Evolutionary conservation across 2,888 invertebrate species (phyloP).

Genomic region (Odontocerum albicorne): DNA sequence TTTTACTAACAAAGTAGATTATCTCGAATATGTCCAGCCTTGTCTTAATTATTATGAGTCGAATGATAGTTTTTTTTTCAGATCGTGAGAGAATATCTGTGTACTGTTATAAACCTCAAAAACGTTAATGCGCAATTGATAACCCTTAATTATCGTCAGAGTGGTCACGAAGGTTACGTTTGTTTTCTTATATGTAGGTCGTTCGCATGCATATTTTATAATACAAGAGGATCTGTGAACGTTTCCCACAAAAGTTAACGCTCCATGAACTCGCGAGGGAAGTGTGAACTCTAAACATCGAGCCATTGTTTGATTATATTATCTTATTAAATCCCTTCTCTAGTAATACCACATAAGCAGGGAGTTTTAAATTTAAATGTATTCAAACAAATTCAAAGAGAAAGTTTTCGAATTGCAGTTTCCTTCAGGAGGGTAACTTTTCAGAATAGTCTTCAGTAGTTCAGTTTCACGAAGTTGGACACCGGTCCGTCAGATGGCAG

Average conservation of each 20-base stretch:
- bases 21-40: not conserved
- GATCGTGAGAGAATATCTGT: not conserved
- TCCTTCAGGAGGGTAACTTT: not conserved
- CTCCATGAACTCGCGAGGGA: no score
- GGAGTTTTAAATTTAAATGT: no score
- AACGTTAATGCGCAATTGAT: not conserved
- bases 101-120: not conserved
- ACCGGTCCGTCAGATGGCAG: slow-evolving; percentile 14
- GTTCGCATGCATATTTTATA: not conserved
- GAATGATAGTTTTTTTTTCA: not conserved
- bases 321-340: no score
- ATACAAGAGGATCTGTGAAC: not conserved
- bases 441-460: not conserved
- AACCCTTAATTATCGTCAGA: no score
- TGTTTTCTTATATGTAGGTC: not conserved
- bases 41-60: not conserved
- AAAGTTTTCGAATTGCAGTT: not conserved
- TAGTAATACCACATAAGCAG: no score
- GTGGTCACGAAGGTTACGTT: not conserved
- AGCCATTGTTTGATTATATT: no score
- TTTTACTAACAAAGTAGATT: not conserved
- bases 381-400: no score
- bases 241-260: not conserved
- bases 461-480: not conserved
- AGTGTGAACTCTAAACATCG: no score